Base-by-base conservation (phyloP, 2,888 invertebrate species). In the Liodrosophila aerea region DNA sequence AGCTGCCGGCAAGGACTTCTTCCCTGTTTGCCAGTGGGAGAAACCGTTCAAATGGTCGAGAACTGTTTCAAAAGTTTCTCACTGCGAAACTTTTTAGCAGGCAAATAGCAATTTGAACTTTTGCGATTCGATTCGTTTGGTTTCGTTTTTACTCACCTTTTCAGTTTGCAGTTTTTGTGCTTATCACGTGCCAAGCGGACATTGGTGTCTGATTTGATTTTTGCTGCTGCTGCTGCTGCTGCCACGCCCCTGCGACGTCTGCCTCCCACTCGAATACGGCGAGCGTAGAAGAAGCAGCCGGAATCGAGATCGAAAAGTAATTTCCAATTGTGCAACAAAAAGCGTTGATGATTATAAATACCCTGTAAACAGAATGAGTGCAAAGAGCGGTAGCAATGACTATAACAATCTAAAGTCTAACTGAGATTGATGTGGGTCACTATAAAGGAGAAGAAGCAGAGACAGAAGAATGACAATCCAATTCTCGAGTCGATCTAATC, bases 171-270 rank as follows among this genome's bases (percentile, higher is more conserved):
- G 7, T 34, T 40, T 18, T 22, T 51, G 58, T 56, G 54, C 59
- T 64, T 62, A 71, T 71, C 65, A 62, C 59, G 59, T 66, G 50
- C 41, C 71, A 53, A 61, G 50, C 68, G 74, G 74, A 74, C 75
- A 75, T 73, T 73, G 72, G 51, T 62, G 75, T 60, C 67, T 64
- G 70, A 81, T 82, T 74, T 64, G 73, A 85, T 81, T 85, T 66
- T 61, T 29, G 44, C 29, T 18, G 30, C 36, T 43, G 67, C n/a
- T n/a, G n/a, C n/a, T n/a, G n/a, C n/a, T 50, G 44, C 8, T n/a
- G 37, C 41, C 63, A 66, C 57, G 66, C 72, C 66, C 27, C 30
- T 5, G 11, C 8, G 22, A 7, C n/a, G n/a, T n/a, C n/a, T 11
- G 16, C n/a, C 11, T 7, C 8, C 13, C 70, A 80, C 84, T 78